phyloP scores from a whole-genome alignment of 2,888 invertebrate genomes.

The Hyles lineata region DNA sequence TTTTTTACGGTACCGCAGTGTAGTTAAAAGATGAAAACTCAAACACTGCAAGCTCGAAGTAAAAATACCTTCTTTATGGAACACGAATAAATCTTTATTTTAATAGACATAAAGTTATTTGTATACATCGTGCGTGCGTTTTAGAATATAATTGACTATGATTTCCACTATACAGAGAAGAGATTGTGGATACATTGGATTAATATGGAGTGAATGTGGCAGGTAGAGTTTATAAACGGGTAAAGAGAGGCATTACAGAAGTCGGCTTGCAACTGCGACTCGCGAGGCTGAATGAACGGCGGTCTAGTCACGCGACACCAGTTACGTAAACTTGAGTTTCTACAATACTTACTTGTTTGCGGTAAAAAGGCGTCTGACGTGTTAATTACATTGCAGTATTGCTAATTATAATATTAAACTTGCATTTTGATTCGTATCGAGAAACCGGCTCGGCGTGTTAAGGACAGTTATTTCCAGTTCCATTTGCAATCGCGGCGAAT shows the following conservation, averaged over 20 bases:
- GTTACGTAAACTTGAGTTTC: conserved; percentile 74
- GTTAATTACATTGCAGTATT: conserved; percentile 76
- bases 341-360: conserved; percentile 74
- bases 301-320: conserved; percentile 70
- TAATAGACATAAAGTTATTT: not conserved
- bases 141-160: not conserved
- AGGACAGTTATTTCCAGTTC: conserved; percentile 51
- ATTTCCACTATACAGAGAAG: not conserved
- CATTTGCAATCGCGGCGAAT: conserved; percentile 36
- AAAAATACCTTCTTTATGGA: not conserved
- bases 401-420: conserved; percentile 66
- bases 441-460: conserved; percentile 54
- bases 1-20: not conserved
- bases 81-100: not conserved
- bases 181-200: not conserved
- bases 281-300: conserved; percentile 69
- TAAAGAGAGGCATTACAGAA: not conserved
- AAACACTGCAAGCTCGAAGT: not conserved
- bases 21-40: conserved; percentile 1
- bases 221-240: not conserved
- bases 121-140: not conserved
- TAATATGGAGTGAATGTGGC: not conserved
- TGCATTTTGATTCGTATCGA: conserved; percentile 62
- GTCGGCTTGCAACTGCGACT: not conserved
- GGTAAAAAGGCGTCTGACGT: conserved; percentile 72